phyloP scores from a whole-genome alignment of 2,797 vertebrate species.

The Galaxias olidus region DNA sequence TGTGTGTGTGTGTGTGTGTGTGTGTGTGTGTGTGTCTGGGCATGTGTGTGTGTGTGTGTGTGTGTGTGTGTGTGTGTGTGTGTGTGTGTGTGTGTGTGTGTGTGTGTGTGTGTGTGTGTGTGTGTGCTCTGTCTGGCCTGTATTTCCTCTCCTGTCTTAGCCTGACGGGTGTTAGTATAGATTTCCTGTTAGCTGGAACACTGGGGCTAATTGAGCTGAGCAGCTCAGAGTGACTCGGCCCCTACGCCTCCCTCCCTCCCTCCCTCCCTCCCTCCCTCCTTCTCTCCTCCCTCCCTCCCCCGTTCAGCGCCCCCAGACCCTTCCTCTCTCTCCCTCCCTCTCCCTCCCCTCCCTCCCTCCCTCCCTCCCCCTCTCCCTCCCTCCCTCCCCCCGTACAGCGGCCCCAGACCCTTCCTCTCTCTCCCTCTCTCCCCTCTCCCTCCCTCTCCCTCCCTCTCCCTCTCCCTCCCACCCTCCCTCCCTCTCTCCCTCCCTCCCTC shows the following conservation, averaged over 20 bases:
- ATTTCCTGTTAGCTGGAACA: constrained; percentile 78
- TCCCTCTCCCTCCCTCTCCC: too few species aligned
- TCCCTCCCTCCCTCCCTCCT: constrained; percentile 33
- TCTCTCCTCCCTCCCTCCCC: constrained; percentile 1
- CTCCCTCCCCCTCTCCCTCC: constrained; percentile 11
- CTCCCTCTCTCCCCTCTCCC: too few species aligned
- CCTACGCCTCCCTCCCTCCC: constrained; percentile 50
- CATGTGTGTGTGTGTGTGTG: constrained; percentile 53
- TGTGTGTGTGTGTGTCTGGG: constrained; percentile 42
- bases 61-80: constrained; percentile 52
- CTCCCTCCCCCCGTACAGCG: constrained; percentile 2
- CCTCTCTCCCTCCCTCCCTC: not conserved
- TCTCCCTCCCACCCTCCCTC: too few species aligned
- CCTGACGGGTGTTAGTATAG: constrained; percentile 78
- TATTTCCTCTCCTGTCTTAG: constrained; percentile 69
- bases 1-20: constrained; percentile 52
- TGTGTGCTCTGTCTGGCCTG: constrained; percentile 29
- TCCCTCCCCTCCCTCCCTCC: too few species aligned
- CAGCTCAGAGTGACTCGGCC: constrained; percentile 79
- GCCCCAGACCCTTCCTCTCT: constrained; percentile 58
- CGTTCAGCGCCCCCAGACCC: constrained; percentile 41
- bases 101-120: constrained; percentile 52
- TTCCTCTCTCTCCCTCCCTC: too few species aligned
- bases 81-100: constrained; percentile 56
- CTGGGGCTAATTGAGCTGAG: constrained; percentile 83